Evolutionary conservation across 2,888 invertebrate species (phyloP).

Genomic region (Leuctra nigra): DNA sequence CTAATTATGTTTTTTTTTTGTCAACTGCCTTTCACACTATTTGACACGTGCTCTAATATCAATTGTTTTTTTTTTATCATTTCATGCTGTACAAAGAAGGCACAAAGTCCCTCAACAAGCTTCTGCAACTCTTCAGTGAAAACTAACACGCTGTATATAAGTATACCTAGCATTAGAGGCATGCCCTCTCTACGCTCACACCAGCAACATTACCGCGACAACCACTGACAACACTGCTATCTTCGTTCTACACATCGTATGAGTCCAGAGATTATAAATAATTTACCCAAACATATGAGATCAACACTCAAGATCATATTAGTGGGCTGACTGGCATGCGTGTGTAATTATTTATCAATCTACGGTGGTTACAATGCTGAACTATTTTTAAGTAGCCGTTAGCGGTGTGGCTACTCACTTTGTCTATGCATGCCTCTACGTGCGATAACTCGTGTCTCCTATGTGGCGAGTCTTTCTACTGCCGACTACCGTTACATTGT

Average conservation of each 20-base stretch:
- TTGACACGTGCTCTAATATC: constrained; percentile 32
- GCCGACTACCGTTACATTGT: constrained; percentile 25
- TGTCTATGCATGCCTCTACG: constrained; percentile 11
- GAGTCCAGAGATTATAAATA: too few relatives aligned
- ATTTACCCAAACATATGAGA: too few relatives aligned
- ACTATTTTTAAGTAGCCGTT: too few relatives aligned
- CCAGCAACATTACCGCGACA: too few relatives aligned
- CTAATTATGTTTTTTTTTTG: constrained; percentile 26
- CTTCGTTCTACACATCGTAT: too few relatives aligned
- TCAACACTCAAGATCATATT: too few relatives aligned
- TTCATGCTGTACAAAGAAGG: constrained; percentile 32
- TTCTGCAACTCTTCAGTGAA: constrained; percentile 1
- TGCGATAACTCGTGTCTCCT: constrained; percentile 6
- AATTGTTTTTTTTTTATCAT: constrained; percentile 26
- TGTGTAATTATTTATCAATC: too few relatives aligned
- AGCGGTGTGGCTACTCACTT: neutral
- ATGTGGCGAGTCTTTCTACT: neutral
- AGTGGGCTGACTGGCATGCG: too few relatives aligned
- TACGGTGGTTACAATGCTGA: too few relatives aligned
- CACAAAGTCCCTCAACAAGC: constrained; percentile 33
- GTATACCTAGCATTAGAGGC: neutral
- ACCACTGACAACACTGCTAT: too few relatives aligned
- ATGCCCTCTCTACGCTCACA: neutral
- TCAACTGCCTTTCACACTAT: constrained; percentile 28
- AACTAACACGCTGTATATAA: constrained; percentile 1